Evolutionary conservation across 2,888 invertebrate species (phyloP), one percentile per base, ranked within the genome.

Genomic region (Malthinus flaveolus): DNA sequence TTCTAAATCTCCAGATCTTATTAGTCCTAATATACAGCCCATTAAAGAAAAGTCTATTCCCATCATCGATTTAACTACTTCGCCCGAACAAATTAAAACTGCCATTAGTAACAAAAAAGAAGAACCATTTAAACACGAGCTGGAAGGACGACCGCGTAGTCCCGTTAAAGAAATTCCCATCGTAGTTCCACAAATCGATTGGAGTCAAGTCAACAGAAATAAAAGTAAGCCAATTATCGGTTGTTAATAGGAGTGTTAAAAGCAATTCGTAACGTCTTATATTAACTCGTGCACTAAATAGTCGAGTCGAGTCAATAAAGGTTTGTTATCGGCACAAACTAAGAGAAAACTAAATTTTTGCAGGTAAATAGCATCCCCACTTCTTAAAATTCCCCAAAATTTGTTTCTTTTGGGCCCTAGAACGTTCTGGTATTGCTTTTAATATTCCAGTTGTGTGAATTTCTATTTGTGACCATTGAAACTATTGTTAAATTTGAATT

Each of bases 91-190:
- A 48, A 52, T 46, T 12, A 62, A 66, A 42, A 56, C 63, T 34
- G 49, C 61, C 11, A 61, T 64, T 59, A 48, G 49, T 37, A 47
- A 34, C 10, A 32, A 32, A 31, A 33, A 33, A 32, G 32, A 45
- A 9, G 8, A 15, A 31, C 48, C 31, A 10, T 71, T 71, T 48
- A 66, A 71, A 62, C 80, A 66, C 73, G 83, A 69, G 71, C 77
- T 55, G 69, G 81, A 76, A 75, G 81, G 79, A 56, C 80, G 76
- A 66, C 84, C 80, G 69, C 81, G 76, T 75, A 89, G 87, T 82
- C 89, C 78, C 65, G 83, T 79, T 69, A 89, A 83, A 68, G 86
- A 87, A 73, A 85, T 85, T 1, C 83, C 83, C 1, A 87, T 88
- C 44, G 80, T 85, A 58, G 87, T 88, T 7, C 88, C 89, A 0